phyloP scores from a whole-genome alignment of 2,113 vertebrate genomes.

The Caranx ignobilis region DNA sequence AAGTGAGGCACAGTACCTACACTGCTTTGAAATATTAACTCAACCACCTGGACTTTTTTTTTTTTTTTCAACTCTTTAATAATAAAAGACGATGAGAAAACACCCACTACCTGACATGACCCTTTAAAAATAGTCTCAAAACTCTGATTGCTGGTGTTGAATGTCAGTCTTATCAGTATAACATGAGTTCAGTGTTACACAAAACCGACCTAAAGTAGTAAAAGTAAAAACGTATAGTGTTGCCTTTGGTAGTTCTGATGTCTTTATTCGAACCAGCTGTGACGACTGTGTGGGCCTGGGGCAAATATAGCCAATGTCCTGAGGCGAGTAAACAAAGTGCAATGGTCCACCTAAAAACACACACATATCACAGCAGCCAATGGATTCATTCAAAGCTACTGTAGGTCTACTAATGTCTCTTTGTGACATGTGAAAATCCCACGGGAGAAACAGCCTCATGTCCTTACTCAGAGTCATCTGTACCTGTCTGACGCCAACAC shows the following conservation, averaged over 20 bases:
- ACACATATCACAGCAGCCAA: background rate
- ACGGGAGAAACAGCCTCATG: background rate
- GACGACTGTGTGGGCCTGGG: constrained; percentile 26
- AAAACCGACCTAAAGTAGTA: constrained; percentile 30
- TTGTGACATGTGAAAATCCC: constrained; percentile 5
- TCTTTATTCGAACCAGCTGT: constrained; percentile 33
- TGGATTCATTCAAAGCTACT: constrained; percentile 10
- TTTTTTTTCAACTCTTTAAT: too few species aligned
- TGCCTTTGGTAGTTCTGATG: constrained; percentile 42
- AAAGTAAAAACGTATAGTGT: constrained; percentile 6
- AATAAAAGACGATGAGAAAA: too few species aligned
- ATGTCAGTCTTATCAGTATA: too few species aligned
- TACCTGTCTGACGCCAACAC: background rate
- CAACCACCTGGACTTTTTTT: too few species aligned
- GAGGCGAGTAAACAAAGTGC: constrained; percentile 42
- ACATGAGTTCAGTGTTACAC: background rate
- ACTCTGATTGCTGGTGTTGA: too few species aligned
- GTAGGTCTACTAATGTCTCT: background rate
- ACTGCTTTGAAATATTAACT: too few species aligned
- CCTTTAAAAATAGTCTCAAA: too few species aligned
- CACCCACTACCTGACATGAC: too few species aligned
- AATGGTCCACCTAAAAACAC: constrained; percentile 26
- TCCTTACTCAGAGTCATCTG: background rate
- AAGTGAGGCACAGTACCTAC: too few species aligned
- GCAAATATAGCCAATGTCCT: constrained; percentile 47